These are phyloP conservation scores for Byasa hedistus DNA, from an alignment of 2,888 invertebrate genomes.

Conservation along the genomic window DNA sequence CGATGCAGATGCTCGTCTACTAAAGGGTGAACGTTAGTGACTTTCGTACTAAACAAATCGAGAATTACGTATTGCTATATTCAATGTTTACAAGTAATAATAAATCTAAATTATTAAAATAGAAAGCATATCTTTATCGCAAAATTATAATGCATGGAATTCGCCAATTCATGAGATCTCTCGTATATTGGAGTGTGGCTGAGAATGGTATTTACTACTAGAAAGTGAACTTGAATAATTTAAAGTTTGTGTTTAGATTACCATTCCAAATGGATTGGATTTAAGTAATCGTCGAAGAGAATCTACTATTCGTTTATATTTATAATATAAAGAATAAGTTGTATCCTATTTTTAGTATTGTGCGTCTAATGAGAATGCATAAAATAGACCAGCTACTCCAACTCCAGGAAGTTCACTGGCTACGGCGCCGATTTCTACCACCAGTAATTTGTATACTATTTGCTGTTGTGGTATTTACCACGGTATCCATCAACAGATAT, in stretches of 20 bases:
- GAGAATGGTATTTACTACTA: background rate
- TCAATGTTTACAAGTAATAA: slow-evolving; percentile 14
- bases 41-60: slow-evolving; percentile 34
- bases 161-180: background rate
- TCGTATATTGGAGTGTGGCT: background rate
- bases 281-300: background rate
- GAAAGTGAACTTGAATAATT: background rate
- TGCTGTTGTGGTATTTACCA: too few relatives aligned
- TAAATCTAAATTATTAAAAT: slow-evolving; percentile 1
- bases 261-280: background rate
- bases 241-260: background rate
- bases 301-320: background rate
- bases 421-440: too few relatives aligned
- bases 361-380: too few relatives aligned
- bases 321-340: too few relatives aligned
- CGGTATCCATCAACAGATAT: too few relatives aligned
- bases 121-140: background rate
- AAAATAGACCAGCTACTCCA: too few relatives aligned
- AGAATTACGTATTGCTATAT: slow-evolving; percentile 15
- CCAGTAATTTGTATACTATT: too few relatives aligned
- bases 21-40: slow-evolving; percentile 36
- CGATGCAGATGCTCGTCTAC: slow-evolving; percentile 33
- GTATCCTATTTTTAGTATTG: too few relatives aligned
- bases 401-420: too few relatives aligned
- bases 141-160: background rate